Evolutionary conservation across 2,797 vertebrate species (phyloP), one percentile per base, ranked within the genome.

Genomic region (Sebastes cheni): DNA sequence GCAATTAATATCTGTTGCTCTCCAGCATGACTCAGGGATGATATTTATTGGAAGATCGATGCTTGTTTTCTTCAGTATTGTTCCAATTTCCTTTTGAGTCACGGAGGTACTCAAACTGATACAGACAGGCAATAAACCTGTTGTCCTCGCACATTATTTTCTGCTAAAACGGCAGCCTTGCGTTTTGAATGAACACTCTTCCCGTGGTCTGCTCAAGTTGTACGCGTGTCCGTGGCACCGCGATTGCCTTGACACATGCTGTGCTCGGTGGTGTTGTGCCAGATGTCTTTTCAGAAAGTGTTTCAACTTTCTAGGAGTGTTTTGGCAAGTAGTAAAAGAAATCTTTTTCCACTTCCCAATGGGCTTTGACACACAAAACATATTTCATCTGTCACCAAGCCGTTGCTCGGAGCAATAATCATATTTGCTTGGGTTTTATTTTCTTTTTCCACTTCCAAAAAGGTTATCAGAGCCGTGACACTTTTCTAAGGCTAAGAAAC

Each of bases 51-150:
- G 83, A 86, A 86, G 89, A 94, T 95, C 93, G 36, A 95, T 94
- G 87, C 83, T 88, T 84, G 80, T 93, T 92, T 93, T 85, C 84
- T 69, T 74, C 82, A 75, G 83, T 90, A 94, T 95, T 94, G 92
- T 90, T 93, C 87, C 93, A 95, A 92, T 95, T 93, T 94, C 90
- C 91, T 71, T 71, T 72, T 46, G 82, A 90, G 93, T 94, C 93
- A 93, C 91, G 90, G 83, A 92, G 85, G 72, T 64, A 42, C 85
- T 91, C 83, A 73, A 62, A 74, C 79, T 65, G 90, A 89, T 86
- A 64, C 34, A 77, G 81, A 71, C 61, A 55, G 75, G 67, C 79
- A 30, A 86, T 86, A 88, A 82, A 88, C 25, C 61, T 67, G 80
- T 80, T 79, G 77, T 88, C 67, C 67, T 84, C 54, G 1, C 81